phyloP scores from a whole-genome alignment of 2,888 invertebrate genomes.

The Omphaloscelis lunosa region DNA sequence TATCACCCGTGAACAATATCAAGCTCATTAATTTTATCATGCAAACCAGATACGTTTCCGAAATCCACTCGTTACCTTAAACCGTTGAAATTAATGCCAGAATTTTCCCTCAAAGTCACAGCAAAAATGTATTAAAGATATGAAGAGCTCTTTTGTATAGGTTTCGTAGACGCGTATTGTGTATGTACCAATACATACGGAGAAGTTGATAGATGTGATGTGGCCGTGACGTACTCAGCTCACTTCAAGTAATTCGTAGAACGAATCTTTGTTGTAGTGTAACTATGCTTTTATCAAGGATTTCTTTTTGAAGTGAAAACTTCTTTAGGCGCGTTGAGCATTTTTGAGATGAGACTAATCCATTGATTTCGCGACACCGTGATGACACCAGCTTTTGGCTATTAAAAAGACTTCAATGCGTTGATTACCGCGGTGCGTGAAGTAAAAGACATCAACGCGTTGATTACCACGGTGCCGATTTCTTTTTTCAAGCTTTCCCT shows the following conservation, averaged over 20 bases:
- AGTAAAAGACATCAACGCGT: too few species aligned
- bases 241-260: conserved; percentile 61
- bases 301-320: too few species aligned
- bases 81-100: too few species aligned
- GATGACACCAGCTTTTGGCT: too few species aligned
- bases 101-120: not conserved
- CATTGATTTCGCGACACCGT: too few species aligned
- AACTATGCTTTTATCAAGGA: conserved; percentile 17
- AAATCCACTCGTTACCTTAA: too few species aligned
- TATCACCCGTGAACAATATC: not conserved
- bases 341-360: too few species aligned
- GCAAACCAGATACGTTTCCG: not conserved
- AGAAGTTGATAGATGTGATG: conserved; percentile 63
- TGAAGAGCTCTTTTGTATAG: conserved; percentile 35
- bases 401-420: too few species aligned
- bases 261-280: conserved; percentile 55
- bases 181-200: conserved; percentile 40
- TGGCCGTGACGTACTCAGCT: conserved; percentile 67
- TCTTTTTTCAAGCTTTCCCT: too few species aligned
- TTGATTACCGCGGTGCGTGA: too few species aligned
- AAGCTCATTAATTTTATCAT: not conserved
- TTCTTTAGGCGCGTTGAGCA: too few species aligned
- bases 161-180: conserved; percentile 37
- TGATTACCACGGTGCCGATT: too few species aligned
- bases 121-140: not conserved